Conservation (phyloP, 1,140 invertebrate genomes). For the Paraescarpia echinospica region DNA sequence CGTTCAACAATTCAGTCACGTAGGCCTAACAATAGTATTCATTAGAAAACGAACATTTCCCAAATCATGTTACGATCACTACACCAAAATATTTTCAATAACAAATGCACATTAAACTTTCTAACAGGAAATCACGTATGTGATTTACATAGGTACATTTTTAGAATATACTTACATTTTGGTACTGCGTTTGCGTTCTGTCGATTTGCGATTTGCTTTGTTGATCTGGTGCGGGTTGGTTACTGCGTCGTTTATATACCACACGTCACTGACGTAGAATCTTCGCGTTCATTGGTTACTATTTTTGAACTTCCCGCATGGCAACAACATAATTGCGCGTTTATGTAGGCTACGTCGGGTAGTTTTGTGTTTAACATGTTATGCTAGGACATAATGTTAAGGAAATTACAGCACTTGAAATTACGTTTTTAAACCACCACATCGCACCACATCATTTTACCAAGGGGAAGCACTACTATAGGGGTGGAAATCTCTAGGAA, state of each 20-base stretch:
- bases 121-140: no score
- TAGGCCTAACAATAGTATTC: background rate
- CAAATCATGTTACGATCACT: background rate
- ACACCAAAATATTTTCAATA: background rate
- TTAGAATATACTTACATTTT: background rate
- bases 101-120: background rate
- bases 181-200: background rate
- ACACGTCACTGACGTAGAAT: background rate
- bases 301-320: background rate
- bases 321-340: background rate
- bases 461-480: no score
- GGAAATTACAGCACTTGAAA: no score
- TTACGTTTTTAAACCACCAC: no score
- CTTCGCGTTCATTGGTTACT: background rate
- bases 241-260: background rate
- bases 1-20: background rate
- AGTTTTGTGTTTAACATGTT: background rate
- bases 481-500: no score
- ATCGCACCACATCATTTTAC: no score
- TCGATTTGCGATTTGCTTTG: background rate
- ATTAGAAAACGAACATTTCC: background rate
- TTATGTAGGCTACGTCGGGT: background rate
- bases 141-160: no score
- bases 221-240: background rate
- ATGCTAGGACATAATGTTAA: no score